These are phyloP conservation scores for Phrynocephalus forsythii DNA, from an alignment of 2,797 vertebrate species.

Conservation along the genomic window DNA sequence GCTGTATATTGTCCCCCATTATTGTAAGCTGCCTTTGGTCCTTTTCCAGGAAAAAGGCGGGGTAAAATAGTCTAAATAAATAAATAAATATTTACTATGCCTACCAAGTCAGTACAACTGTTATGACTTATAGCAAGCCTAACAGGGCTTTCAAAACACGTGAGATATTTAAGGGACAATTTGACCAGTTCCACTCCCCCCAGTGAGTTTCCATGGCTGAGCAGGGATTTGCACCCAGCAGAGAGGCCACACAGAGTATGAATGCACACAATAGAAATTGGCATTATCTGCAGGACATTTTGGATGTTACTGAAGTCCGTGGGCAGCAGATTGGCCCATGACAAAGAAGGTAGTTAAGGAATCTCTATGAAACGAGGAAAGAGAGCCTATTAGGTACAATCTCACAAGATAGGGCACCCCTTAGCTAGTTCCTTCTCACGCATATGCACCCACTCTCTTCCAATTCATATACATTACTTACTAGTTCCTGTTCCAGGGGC, in stretches of 20 bases:
- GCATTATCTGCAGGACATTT: neutral
- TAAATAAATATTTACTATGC: too few species aligned
- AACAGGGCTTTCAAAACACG: too few species aligned
- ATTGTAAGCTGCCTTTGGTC: too few species aligned
- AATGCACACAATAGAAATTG: neutral
- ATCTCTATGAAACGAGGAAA: neutral
- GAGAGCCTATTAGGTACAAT: neutral
- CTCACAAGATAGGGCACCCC: neutral
- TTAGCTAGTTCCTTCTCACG: neutral
- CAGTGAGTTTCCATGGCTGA: too few species aligned
- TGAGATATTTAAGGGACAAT: too few species aligned
- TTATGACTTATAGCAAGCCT: neutral
- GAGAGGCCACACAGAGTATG: too few species aligned
- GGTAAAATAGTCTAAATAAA: too few species aligned
- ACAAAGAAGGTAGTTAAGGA: neutral
- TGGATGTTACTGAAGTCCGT: neutral
- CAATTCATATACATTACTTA: conserved; percentile 70
- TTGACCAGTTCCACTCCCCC: too few species aligned
- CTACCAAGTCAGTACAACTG: neutral
- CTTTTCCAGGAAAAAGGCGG: too few species aligned
- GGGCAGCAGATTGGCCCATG: neutral
- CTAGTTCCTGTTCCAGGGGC: conserved; percentile 93
- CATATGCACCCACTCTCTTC: neutral
- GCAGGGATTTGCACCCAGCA: too few species aligned
- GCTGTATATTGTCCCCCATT: too few species aligned